Conservation (phyloP, 2,888 invertebrate species). For the Bombyx huttoni region DNA sequence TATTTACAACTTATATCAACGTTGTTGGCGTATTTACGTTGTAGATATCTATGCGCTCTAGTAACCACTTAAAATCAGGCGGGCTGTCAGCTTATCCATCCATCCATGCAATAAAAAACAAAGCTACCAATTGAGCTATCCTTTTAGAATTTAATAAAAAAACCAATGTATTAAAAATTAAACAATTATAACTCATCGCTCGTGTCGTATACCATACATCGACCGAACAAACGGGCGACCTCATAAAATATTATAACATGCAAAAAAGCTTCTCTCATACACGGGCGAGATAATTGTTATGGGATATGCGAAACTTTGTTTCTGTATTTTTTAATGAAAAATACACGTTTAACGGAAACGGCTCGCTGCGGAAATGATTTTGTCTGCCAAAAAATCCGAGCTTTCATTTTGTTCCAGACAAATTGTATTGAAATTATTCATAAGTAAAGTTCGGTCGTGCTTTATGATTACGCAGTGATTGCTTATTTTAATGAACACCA, state of each 20-base stretch:
- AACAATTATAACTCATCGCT: neutral
- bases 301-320: conserved; percentile 2
- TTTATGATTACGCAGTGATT: too few relatives aligned
- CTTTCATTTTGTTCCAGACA: neutral
- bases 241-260: conserved; percentile 50
- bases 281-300: conserved; percentile 8
- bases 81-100: too few relatives aligned
- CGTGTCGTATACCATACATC: conserved; percentile 13
- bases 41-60: too few relatives aligned
- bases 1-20: too few relatives aligned
- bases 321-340: conserved; percentile 1
- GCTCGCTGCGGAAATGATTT: neutral
- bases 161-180: neutral
- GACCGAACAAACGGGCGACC: conserved; percentile 24
- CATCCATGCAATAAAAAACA: too few relatives aligned
- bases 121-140: too few relatives aligned
- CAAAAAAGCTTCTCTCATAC: conserved; percentile 30
- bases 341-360: neutral
- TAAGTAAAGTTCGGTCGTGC: too few relatives aligned
- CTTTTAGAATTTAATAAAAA: too few relatives aligned
- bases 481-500: too few relatives aligned
- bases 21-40: too few relatives aligned
- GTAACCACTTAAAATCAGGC: too few relatives aligned
- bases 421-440: too few relatives aligned
- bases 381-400: neutral